Base-by-base conservation (phyloP, 1,140 invertebrate genomes). In the Cephus cinctus region DNA sequence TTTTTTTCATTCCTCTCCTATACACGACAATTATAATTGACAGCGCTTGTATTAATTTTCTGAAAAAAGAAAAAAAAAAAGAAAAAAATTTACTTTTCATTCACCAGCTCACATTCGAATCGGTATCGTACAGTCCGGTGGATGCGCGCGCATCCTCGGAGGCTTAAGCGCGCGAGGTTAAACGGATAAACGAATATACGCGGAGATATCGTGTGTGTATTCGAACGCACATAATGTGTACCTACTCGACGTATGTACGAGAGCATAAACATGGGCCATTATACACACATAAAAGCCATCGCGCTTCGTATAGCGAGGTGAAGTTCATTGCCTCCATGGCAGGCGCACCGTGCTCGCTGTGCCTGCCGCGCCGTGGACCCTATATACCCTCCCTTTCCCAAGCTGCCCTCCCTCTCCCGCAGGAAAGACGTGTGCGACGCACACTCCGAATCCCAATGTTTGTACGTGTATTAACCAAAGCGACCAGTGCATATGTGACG, bases 291-390 rank as follows among this genome's bases (percentile, higher is more conserved):
- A 73, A 69, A 68, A 64, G 63, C 60, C 52, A 50, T 61, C 61
- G 68, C 60, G 66, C 56, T 61, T 48, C 50, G 48, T 56, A 30
- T 55, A 39, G 22, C 43, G 65, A 70, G 70, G 69, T 75, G 70
- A 76, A 74, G 74, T 75, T 76, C 74, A 76, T 76, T 76, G 72
- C 72, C 72, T 75, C 52, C 65, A 53, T 45, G 58, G 54, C 50
- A 43, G 46, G 44, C 45, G 38, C 39, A 45, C 30, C 39, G 41
- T 40, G 31, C 27, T 42, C 35, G 12, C 25, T 47, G 27, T 39
- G n/a, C 14, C n/a, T 34, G n/a, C 34, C 14, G 34, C 14, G 43
- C 47, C 51, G 52, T 20, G 47, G 47, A 58, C 54, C 52, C 49
- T 57, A 47, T 43, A 49, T 14, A 22, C 4, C 8, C 20, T 40